Base-by-base conservation (phyloP, 2,113 vertebrate genomes). In the Toxostoma redivivum region DNA sequence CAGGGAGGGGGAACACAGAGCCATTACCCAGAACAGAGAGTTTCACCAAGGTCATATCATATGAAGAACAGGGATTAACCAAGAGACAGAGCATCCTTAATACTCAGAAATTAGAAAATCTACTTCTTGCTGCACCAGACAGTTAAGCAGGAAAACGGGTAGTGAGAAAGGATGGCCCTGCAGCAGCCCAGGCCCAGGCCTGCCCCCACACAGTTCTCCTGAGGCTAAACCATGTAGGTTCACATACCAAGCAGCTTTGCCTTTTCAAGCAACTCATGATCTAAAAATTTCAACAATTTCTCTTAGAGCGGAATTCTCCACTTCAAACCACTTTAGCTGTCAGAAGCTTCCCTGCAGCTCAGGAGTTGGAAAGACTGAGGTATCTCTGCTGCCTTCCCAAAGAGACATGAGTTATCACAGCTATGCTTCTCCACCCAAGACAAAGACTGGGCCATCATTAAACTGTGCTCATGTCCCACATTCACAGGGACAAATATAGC, bases 221-320 rank as follows among this genome's bases (percentile, higher is more conserved):
- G 21, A 5, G 30, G 73, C 81, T 30, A 18, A 76, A 33, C 0
- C 0, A n/a, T 13, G 70, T 2, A 67, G 44, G 12, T 60, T 47
- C 64, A 67, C 79, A 82, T 67, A 71, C 76, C 76, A 48, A 67
- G 70, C 12, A 44, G 90, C 88, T 88, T 31, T 37, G 47, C 60
- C 60, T 88, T 90, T 62, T 56, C 67, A 45, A 54, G 42, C 12
- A 66, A 42, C 80, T 95, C 79, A 90, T 12, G 9, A 67, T 35
- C 28, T 51, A 90, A 96, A 86, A 71, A 93, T 93, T 45, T 44
- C 77, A 93, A 61, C 48, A n/a, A 91, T 93, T 81, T 37, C 71
- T 91, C 44, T 44, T 24, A 47, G 6, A 74, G 76, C 2, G 4
- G 51, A 81, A 74, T 57, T 90, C 91, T 61, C 47, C 30, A 15